A percentile compares a stretch with the other conserved stretches of the same genome.
Evolutionary conservation across 1,140 invertebrate genomes (phyloP).

Genomic region (Whitmania pigra): DNA sequence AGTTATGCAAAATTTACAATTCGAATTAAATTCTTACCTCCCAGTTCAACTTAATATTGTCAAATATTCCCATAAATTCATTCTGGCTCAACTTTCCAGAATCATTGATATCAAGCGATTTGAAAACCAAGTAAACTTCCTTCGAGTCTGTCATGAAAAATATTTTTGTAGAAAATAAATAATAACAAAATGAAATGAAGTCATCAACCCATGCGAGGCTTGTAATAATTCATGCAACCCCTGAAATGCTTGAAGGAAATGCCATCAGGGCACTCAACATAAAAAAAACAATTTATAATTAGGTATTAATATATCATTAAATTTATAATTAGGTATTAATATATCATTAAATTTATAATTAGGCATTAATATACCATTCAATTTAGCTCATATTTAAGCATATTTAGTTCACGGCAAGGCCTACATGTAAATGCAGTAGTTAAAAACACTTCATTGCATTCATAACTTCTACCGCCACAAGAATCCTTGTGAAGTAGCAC

Average conservation of each 20-base stretch:
- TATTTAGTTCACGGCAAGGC: too few relatives aligned
- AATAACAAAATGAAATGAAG: conserved; percentile 17
- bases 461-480: too few relatives aligned
- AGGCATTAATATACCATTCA: too few relatives aligned
- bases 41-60: conserved; percentile 61
- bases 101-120: conserved; percentile 58
- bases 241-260: conserved; percentile 65
- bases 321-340: too few relatives aligned
- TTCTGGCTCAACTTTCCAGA: conserved; percentile 54
- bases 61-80: conserved; percentile 68
- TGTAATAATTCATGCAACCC: conserved; percentile 65
- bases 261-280: conserved; percentile 43
- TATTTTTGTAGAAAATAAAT: conserved; percentile 21
- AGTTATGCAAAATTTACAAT: too few relatives aligned
- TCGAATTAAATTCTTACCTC: conserved; percentile 37
- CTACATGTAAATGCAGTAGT: too few relatives aligned
- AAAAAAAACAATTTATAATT: too few relatives aligned
- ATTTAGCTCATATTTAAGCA: too few relatives aligned
- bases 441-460: too few relatives aligned
- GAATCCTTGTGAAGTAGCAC: too few relatives aligned
- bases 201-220: conserved; percentile 57
- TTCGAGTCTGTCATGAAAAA: conserved; percentile 44
- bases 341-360: too few relatives aligned
- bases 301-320: too few relatives aligned
- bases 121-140: conserved; percentile 69